Evolutionary conservation across 2,797 vertebrate genomes (phyloP).

Genomic region (Peromyscus aztecus): DNA sequence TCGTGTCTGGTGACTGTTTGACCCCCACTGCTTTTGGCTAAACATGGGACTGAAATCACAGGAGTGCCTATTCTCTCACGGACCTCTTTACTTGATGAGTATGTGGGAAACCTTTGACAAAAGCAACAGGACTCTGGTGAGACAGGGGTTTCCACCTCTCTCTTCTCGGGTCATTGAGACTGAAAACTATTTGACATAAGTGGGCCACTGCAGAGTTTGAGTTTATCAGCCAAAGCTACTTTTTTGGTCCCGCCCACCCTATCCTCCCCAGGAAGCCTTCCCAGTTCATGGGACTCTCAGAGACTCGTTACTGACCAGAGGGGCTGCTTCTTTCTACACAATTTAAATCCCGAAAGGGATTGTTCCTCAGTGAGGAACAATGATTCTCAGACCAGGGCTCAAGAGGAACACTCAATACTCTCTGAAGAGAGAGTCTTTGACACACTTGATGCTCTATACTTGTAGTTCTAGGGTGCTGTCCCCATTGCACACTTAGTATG

Average conservation of each 20-base stretch:
- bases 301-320: background rate
- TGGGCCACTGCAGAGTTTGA: background rate
- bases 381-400: background rate
- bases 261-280: background rate
- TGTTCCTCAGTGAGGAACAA: background rate
- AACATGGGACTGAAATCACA: fast-evolving
- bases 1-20: background rate
- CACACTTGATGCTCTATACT: conserved; percentile 97
- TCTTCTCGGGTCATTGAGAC: background rate
- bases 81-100: background rate
- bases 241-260: background rate
- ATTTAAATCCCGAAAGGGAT: background rate
- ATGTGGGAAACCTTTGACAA: background rate
- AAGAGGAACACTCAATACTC: background rate
- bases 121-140: background rate
- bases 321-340: background rate
- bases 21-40: background rate
- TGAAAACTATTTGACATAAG: background rate
- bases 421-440: conserved; percentile 91
- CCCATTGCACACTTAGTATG: conserved; percentile 94
- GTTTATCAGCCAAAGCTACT: background rate
- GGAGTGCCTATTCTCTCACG: background rate
- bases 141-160: background rate
- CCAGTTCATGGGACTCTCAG: conserved; percentile 1
- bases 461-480: conserved; percentile 95